Evolutionary conservation across 2,113 vertebrate genomes (phyloP).

Genomic region (Ranitomeya imitator): DNA sequence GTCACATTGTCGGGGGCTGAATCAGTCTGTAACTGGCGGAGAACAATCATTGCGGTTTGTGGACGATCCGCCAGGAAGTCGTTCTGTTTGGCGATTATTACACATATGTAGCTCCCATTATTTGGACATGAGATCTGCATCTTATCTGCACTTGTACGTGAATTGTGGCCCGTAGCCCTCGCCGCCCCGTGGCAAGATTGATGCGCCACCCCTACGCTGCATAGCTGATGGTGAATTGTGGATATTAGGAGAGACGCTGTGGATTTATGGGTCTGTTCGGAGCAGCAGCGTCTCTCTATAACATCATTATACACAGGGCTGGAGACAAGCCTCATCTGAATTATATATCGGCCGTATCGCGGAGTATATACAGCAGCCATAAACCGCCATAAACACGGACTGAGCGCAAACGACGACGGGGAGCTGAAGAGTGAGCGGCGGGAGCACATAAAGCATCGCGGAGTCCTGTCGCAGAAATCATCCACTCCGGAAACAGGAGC

Average conservation of each 20-base stretch:
- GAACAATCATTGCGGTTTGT: neutral
- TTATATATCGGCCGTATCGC: constrained; percentile 61
- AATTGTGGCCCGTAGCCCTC: neutral
- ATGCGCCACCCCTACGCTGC: neutral
- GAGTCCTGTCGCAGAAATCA: neutral
- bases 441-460: neutral
- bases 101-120: neutral
- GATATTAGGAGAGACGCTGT: constrained; percentile 21
- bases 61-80: neutral
- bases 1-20: too few relatives aligned
- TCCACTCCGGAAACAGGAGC: neutral
- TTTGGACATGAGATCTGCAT: neutral
- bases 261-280: constrained; percentile 37
- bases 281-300: constrained; percentile 44
- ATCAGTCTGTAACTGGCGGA: too few relatives aligned
- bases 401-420: too few relatives aligned
- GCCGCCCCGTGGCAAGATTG: neutral
- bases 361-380: constrained; percentile 52
- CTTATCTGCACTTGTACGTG: neutral
- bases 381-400: constrained; percentile 54
- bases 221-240: neutral
- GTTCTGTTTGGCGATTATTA: neutral
- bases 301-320: constrained; percentile 50
- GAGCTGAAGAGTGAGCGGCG: constrained; percentile 17
- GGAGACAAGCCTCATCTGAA: constrained; percentile 56